Conservation (phyloP, 2,797 vertebrate species). For the Oreortyx pictus region DNA sequence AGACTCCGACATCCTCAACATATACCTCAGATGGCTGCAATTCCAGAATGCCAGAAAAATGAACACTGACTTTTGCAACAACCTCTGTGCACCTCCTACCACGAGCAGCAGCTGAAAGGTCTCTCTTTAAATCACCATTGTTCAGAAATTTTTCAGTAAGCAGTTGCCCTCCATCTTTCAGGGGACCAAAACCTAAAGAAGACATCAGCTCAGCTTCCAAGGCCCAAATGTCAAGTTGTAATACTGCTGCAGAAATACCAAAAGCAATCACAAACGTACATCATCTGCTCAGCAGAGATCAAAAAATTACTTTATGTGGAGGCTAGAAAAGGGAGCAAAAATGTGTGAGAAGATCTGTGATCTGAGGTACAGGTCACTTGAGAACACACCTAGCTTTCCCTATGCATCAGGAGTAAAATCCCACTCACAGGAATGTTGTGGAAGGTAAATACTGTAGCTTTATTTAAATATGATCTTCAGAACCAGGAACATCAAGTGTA, state of each 20-base stretch:
- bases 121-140: background rate
- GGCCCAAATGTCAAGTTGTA: rapidly evolving
- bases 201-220: background rate
- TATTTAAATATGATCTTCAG: background rate
- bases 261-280: background rate
- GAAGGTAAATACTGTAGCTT: background rate
- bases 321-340: background rate
- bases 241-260: background rate
- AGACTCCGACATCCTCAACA: background rate
- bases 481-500: background rate
- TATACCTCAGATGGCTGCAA: background rate
- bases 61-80: background rate
- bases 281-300: background rate
- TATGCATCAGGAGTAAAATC: background rate
- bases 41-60: background rate
- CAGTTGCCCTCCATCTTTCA: background rate
- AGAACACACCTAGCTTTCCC: background rate
- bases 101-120: background rate
- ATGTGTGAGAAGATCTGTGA: background rate
- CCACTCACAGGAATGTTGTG: background rate
- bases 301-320: background rate
- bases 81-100: background rate
- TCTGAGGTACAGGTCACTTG: background rate
- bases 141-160: background rate
- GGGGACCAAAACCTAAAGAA: background rate